Evolutionary conservation across 2,113 vertebrate species (phyloP).

Genomic region (Urocitellus parryii): DNA sequence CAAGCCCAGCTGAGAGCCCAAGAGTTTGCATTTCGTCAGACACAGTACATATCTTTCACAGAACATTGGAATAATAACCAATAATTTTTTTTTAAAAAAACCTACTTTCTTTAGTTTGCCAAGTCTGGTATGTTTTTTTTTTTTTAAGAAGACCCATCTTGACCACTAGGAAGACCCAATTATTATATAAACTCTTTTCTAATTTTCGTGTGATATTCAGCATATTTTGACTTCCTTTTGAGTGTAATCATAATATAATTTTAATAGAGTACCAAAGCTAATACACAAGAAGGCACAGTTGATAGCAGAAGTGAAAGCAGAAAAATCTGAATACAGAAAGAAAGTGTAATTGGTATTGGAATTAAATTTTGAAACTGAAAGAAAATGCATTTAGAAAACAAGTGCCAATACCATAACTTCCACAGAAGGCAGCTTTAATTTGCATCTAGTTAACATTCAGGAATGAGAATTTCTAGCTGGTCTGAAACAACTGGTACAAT

Average conservation of each 20-base stretch:
- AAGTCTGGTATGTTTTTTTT: constrained; percentile 46
- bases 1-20: constrained; percentile 68
- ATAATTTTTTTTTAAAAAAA: constrained; percentile 12
- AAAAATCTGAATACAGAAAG: neutral
- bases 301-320: constrained; percentile 34
- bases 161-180: neutral
- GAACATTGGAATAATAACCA: constrained; percentile 23
- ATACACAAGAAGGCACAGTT: neutral
- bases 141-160: constrained; percentile 38
- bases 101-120: constrained; percentile 18
- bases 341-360: neutral
- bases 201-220: neutral
- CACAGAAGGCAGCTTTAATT: neutral
- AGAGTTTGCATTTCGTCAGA: constrained; percentile 51
- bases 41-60: constrained; percentile 51
- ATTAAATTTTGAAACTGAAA: constrained; percentile 40
- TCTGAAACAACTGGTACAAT: neutral
- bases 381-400: constrained; percentile 13
- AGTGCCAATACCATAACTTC: neutral
- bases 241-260: neutral
- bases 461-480: neutral
- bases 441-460: neutral
- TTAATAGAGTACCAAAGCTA: neutral
- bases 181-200: constrained; percentile 25
- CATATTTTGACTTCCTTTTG: constrained; percentile 41